Evolutionary conservation across 2,888 invertebrate genomes (phyloP).

Genomic region (Colletes collaris): DNA sequence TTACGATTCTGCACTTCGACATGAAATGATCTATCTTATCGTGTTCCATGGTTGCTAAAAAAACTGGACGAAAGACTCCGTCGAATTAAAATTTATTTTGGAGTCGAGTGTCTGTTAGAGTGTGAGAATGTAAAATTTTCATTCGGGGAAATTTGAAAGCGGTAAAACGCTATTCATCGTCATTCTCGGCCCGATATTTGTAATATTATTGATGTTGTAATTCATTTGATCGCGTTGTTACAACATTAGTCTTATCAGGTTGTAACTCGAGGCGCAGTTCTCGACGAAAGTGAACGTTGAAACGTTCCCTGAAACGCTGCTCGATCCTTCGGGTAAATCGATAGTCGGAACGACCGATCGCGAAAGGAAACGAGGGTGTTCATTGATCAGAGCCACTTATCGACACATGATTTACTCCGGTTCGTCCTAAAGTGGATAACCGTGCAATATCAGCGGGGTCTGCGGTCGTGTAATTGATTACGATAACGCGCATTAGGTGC

Average conservation of each 20-base stretch:
- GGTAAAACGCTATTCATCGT: conserved; percentile 54
- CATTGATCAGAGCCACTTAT: conserved; percentile 23
- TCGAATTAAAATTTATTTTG: too few species aligned
- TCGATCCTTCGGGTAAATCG: conserved; percentile 14
- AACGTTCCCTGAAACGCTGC: conserved; percentile 40
- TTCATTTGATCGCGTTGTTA: conserved; percentile 67
- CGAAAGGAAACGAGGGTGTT: conserved; percentile 6
- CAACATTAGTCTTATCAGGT: conserved; percentile 65
- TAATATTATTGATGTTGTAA: conserved; percentile 71
- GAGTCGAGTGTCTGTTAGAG: too few species aligned
- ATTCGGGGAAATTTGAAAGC: conserved; percentile 3
- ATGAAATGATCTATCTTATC: too few species aligned
- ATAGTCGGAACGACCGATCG: conserved; percentile 19
- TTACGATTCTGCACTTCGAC: too few species aligned
- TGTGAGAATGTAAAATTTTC: too few species aligned
- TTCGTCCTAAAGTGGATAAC: conserved; percentile 1
- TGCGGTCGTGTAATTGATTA: not conserved
- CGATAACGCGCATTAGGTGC: not conserved
- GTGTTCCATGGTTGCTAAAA: too few species aligned
- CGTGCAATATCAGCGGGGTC: not conserved
- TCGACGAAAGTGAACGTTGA: conserved; percentile 49
- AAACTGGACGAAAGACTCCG: too few species aligned
- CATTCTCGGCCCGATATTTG: conserved; percentile 36
- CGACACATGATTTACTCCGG: conserved; percentile 5
- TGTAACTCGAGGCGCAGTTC: conserved; percentile 48